Conservation (phyloP, 2,113 vertebrate species). For the Bubo bubo region DNA sequence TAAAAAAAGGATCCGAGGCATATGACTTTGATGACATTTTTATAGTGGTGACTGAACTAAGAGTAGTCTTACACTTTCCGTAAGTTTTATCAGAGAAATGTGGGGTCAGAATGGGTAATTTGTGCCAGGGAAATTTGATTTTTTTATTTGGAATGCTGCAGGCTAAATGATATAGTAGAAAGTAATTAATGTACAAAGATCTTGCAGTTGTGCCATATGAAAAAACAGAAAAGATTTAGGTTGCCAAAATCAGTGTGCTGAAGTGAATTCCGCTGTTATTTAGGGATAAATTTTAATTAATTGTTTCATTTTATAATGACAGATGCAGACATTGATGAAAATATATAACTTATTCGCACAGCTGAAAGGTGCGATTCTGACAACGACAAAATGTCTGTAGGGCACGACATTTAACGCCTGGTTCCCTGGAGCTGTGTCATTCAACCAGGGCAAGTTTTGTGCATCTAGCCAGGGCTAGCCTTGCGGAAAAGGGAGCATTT, state of each 20-base stretch:
- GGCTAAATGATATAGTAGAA: neutral
- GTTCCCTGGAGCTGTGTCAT: neutral
- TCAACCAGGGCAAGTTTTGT: neutral
- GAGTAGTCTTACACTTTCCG: neutral
- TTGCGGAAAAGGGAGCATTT: neutral
- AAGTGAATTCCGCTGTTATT: neutral
- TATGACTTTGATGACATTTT: neutral
- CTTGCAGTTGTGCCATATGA: neutral
- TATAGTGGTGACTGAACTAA: neutral
- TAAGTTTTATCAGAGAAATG: neutral
- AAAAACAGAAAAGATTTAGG: neutral
- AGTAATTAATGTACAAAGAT: neutral
- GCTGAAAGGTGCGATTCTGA: neutral
- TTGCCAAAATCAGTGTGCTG: neutral
- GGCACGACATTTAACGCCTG: neutral
- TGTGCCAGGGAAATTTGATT: neutral
- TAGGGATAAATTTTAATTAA: neutral
- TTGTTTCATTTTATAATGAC: neutral
- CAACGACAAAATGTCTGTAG: neutral
- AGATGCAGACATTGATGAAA: neutral
- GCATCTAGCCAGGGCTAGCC: too few species aligned
- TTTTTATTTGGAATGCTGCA: neutral
- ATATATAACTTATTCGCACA: neutral
- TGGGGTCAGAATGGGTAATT: neutral
- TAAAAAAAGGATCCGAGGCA: neutral